These are phyloP conservation scores for Oncorhynchus nerka DNA, from an alignment of 2,113 vertebrate genomes.

Conservation along the genomic window DNA sequence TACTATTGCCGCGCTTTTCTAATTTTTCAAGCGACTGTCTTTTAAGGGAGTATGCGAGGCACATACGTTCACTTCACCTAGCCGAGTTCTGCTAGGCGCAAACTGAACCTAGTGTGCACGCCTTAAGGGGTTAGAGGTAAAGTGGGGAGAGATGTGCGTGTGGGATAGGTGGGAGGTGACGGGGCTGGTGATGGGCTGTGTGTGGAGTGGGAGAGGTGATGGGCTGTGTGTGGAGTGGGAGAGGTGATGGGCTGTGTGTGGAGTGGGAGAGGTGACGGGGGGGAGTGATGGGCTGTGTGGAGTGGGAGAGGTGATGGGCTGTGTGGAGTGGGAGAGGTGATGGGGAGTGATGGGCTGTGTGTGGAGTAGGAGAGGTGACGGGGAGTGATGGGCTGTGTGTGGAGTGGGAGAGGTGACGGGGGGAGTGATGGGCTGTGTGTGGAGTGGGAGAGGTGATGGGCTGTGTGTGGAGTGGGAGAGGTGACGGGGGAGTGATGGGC, in stretches of 20 bases:
- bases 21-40: no score
- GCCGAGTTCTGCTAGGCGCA: no score
- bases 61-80: no score
- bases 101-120: conserved; percentile 15
- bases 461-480: no score
- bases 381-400: not conserved
- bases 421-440: not conserved
- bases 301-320: not conserved
- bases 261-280: not conserved
- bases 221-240: not conserved
- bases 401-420: not conserved
- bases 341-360: no score
- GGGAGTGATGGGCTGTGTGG: not conserved
- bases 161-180: not conserved
- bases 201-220: not conserved
- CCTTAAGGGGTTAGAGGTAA: conserved; percentile 39
- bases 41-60: no score
- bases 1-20: no score
- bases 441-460: not conserved
- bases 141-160: not conserved
- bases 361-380: not conserved
- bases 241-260: not conserved
- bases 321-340: not conserved
- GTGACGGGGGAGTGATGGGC: not conserved
- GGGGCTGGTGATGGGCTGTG: not conserved